Base-by-base conservation (phyloP, 1,140 invertebrate genomes). In the Lerema accius region DNA sequence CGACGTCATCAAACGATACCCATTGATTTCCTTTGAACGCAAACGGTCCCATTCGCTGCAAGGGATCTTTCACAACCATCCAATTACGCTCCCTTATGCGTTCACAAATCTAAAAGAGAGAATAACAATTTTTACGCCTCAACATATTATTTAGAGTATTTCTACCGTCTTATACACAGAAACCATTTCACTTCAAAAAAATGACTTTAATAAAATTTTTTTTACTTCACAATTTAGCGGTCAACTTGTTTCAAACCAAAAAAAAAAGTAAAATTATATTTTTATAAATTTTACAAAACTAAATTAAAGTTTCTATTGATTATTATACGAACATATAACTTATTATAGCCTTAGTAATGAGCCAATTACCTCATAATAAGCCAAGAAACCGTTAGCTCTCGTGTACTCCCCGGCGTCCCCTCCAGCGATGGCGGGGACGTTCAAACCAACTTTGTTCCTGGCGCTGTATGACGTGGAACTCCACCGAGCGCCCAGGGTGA, bases 351-450 rank as follows among this genome's bases (percentile, higher is more conserved):
- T n/a, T n/a, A n/a, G n/a, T n/a, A n/a, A n/a, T n/a, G n/a, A n/a
- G n/a, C n/a, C n/a, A n/a, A n/a, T 58, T 13, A 95, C 94, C 92
- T 98, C 97, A 78, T 97, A 97, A 73, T 98, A 99, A 1, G 97
- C 94, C 14, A 98, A 91, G 78, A 98, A 97, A 16, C 97, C 97
- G 11, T 94, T 94, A 43, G 96, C 95, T 78, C 94, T 91, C 0
- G 97, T 98, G 65, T 94, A 96, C 85, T 96, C 94, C 4, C 97
- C 97, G 6, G 95, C 94, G 65, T 94, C 92, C 0, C 97, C 96
- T 11, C 94, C 94, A 6, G 94, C 94, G 16, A 94, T 92, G 0
- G 96, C 95, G 14, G 94, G 94, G 0, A 94, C 92, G 76, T 96
- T 96, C 0, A 97, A 79, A 0, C 94, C 95, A 71, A 59, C 17